Conservation (phyloP, 2,113 vertebrate species). For the Coturnix japonica region DNA sequence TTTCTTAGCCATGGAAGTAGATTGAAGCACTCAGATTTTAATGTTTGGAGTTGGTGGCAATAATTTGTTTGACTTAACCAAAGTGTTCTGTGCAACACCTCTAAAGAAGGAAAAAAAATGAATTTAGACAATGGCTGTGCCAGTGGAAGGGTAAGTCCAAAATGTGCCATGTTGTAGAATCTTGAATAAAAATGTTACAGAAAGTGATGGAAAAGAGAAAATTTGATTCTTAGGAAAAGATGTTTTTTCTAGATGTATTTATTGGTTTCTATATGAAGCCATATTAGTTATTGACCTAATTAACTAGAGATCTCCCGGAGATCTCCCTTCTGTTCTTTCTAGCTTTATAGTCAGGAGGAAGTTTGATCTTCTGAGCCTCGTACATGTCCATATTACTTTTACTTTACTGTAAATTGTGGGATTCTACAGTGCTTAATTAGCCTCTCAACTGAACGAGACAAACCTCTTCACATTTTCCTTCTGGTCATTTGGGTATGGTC, state of each 20-base stretch:
- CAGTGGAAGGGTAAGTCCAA: conserved; percentile 67
- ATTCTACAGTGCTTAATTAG: conserved; percentile 34
- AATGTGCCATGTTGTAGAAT: conserved; percentile 30
- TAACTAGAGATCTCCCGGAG: conserved; percentile 4
- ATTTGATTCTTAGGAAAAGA: conserved; percentile 3
- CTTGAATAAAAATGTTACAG: neutral
- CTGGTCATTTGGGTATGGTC: conserved; percentile 14
- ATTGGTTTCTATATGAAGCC: conserved; percentile 22
- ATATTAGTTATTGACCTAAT: conserved; percentile 38
- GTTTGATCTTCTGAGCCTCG: conserved; percentile 14
- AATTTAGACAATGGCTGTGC: conserved; percentile 62
- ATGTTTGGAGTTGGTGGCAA: conserved; percentile 38
- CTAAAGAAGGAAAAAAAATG: conserved; percentile 65
- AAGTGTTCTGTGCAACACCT: conserved; percentile 62
- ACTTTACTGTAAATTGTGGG: neutral
- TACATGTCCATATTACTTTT: neutral
- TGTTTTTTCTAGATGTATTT: neutral
- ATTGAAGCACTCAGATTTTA: conserved; percentile 43
- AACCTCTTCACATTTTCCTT: conserved; percentile 34
- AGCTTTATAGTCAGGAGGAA: neutral
- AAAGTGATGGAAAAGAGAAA: neutral
- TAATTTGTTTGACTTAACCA: conserved; percentile 63
- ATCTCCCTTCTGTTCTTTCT: conserved; percentile 17
- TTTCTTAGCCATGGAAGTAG: conserved; percentile 38
- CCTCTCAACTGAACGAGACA: conserved; percentile 3